phyloP scores from a whole-genome alignment of 2,888 invertebrate genomes.

The Leptura quadrifasciata region DNA sequence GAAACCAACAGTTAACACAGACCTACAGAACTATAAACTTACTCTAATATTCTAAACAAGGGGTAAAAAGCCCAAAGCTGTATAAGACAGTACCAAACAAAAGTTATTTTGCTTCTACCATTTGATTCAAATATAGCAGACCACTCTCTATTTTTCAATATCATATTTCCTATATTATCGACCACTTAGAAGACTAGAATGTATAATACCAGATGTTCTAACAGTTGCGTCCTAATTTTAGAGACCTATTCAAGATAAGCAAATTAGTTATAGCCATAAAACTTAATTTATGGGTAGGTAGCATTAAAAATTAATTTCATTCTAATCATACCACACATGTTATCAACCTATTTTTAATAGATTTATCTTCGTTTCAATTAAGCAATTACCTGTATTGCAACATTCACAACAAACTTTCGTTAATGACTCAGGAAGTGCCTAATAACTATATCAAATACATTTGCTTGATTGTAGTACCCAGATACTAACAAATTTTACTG shows the following conservation, averaged over 20 bases:
- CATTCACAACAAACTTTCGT: not conserved
- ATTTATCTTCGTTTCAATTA: not conserved
- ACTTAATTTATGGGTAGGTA: slow-evolving; percentile 3
- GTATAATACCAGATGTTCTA: not conserved
- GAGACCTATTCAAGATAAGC: slow-evolving; percentile 24
- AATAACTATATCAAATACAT: not conserved
- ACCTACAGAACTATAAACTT: too few relatives aligned
- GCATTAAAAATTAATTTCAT: slow-evolving; percentile 17
- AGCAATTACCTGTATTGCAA: slow-evolving; percentile 18
- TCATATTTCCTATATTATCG: not conserved
- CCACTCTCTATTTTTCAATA: not conserved
- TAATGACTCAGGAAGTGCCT: not conserved
- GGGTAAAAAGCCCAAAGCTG: too few relatives aligned
- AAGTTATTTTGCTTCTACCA: not conserved
- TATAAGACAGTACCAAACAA: too few relatives aligned
- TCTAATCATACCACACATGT: slow-evolving; percentile 10
- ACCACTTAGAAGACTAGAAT: not conserved
- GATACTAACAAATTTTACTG: too few relatives aligned
- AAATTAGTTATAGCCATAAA: slow-evolving; percentile 22
- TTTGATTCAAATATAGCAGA: not conserved
- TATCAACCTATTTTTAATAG: slow-evolving; percentile 1
- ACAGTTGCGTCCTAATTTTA: slow-evolving; percentile 16
- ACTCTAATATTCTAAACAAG: too few relatives aligned
- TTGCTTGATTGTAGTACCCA: not conserved
- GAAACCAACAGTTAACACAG: too few relatives aligned